phyloP scores from a whole-genome alignment of 2,113 vertebrate genomes.

The Scomber colias region DNA sequence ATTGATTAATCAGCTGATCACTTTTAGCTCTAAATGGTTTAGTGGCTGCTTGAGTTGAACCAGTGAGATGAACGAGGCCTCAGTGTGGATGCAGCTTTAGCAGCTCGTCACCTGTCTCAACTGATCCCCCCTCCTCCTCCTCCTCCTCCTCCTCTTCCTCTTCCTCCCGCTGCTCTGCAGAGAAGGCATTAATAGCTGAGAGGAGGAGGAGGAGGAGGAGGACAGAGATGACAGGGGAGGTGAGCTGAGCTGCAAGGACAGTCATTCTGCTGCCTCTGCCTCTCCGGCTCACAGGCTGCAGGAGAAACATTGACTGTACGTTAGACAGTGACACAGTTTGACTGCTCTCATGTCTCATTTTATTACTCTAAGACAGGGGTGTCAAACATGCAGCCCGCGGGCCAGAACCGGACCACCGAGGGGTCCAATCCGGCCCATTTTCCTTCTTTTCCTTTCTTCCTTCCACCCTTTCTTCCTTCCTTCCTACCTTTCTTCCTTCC shows the following conservation, averaged over 20 bases:
- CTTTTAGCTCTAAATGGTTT: no score
- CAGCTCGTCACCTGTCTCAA: background rate
- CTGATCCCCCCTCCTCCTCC: background rate
- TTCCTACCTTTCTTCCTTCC: no score
- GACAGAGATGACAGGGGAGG: conserved; percentile 30
- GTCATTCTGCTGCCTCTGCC: background rate
- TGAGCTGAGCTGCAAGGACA: conserved; percentile 39
- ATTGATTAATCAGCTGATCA: no score
- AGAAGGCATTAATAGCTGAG: conserved; percentile 25
- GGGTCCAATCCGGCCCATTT: no score
- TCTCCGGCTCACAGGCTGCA: background rate
- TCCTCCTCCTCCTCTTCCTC: background rate
- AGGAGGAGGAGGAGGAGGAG: background rate
- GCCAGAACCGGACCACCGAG: no score
- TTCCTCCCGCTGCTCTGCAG: conserved; percentile 20
- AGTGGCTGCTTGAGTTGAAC: no score
- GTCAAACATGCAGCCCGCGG: no score
- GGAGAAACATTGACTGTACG: background rate
- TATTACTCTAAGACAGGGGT: background rate
- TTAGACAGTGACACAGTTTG: background rate
- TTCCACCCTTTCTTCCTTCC: no score
- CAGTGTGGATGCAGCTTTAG: background rate
- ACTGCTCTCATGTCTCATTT: conserved; percentile 5
- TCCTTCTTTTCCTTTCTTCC: no score
- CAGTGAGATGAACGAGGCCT: background rate